Conservation (phyloP, 2,113 vertebrate species). For the Kryptolebias marmoratus region DNA sequence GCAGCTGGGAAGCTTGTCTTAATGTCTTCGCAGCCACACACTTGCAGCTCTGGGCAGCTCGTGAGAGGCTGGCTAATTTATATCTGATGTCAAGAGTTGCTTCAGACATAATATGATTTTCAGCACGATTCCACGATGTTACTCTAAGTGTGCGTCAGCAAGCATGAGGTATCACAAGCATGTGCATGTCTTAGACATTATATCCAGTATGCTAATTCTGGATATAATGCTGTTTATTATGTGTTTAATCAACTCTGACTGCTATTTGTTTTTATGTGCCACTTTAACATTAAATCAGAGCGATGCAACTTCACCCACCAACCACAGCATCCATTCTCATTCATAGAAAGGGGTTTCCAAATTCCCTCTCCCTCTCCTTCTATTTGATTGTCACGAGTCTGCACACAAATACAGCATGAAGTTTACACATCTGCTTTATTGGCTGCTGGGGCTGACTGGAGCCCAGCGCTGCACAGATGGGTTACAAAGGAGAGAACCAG, state of each 20-base stretch:
- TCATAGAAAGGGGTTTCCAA: neutral
- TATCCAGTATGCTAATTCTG: neutral
- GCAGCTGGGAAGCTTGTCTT: constrained; percentile 39
- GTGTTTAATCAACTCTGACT: neutral
- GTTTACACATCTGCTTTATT: constrained; percentile 46
- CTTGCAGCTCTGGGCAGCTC: constrained; percentile 34
- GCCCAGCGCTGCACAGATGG: constrained; percentile 39
- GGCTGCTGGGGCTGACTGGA: constrained; percentile 35
- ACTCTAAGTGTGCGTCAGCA: neutral
- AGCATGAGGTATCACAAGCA: neutral
- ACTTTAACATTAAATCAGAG: neutral
- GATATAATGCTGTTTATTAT: neutral
- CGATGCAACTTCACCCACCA: constrained; percentile 3
- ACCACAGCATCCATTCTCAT: constrained; percentile 16
- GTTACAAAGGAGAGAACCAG: constrained; percentile 33
- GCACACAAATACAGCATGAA: constrained; percentile 16
- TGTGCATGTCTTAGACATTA: neutral
- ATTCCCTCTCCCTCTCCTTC: neutral
- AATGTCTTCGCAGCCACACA: constrained; percentile 35
- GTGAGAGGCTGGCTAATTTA: constrained; percentile 49
- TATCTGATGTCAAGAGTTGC: constrained; percentile 51
- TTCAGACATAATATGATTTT: constrained; percentile 19
- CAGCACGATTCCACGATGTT: constrained; percentile 13
- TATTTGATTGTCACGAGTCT: constrained; percentile 4
- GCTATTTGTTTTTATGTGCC: neutral